These are phyloP conservation scores for Acanthaster planci DNA, from an alignment of 35 echinoderm and acorn worm species.

Conservation along the genomic window DNA sequence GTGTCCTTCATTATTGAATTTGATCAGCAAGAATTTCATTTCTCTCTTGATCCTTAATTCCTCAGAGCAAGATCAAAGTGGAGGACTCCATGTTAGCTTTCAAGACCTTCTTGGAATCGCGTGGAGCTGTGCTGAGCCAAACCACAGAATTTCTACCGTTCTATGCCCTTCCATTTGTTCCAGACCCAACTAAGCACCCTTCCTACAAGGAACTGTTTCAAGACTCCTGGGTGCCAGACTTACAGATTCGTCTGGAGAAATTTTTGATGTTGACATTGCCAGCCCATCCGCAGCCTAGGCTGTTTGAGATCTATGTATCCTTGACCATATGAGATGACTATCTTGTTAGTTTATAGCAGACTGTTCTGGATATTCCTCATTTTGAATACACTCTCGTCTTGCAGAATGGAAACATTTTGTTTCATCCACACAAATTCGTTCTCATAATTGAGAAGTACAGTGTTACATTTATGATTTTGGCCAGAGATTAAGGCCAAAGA, in stretches of 20 bases:
- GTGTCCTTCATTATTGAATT: too few species aligned
- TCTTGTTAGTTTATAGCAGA: neutral
- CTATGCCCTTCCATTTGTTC: slow-evolving; percentile 97
- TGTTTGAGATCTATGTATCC: slow-evolving; percentile 97
- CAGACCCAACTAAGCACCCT: slow-evolving; percentile 92
- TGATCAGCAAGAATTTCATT: neutral
- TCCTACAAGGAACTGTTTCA: slow-evolving; percentile 94
- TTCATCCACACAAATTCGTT: too few species aligned
- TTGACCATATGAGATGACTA: slow-evolving; percentile 11
- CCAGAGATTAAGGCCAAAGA: too few species aligned
- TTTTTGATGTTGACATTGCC: slow-evolving; percentile 85
- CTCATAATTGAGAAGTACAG: too few species aligned
- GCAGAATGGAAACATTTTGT: neutral
- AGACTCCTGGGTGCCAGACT: slow-evolving; percentile 92
- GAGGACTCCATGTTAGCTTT: slow-evolving; percentile 87
- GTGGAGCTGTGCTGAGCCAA: slow-evolving; percentile 88
- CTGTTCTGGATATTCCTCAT: too few species aligned
- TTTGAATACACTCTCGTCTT: too few species aligned
- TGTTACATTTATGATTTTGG: too few species aligned
- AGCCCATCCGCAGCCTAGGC: slow-evolving; percentile 77
- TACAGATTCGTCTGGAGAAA: slow-evolving; percentile 84
- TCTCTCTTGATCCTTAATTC: slow-evolving; percentile 7
- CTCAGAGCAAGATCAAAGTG: slow-evolving; percentile 70
- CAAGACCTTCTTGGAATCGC: slow-evolving; percentile 84
- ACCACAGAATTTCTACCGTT: slow-evolving; percentile 98